A percentile compares a stretch with the other conserved stretches of the same genome.
Conservation (phyloP, 2,113 vertebrate genomes). For the Delphinapterus leucas region DNA sequence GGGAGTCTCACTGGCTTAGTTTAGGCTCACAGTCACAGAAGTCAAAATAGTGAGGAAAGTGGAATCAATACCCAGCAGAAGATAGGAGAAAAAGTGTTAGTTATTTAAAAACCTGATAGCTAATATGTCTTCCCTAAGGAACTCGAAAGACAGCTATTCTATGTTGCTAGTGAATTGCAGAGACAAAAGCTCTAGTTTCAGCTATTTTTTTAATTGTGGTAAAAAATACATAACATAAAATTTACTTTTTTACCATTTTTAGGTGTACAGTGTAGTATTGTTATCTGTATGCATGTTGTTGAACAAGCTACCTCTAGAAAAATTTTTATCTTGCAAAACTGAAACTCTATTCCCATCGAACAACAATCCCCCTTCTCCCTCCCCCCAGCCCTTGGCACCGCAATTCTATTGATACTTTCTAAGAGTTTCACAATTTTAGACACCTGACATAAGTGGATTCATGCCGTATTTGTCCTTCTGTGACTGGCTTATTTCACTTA, state of each 20-base stretch:
- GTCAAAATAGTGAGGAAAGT: not conserved
- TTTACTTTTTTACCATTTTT: not conserved
- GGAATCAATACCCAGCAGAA: not conserved
- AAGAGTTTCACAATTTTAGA: not conserved
- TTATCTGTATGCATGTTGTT: not conserved
- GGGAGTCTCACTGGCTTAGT: not conserved
- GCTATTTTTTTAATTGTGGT: not conserved
- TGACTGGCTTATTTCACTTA: not conserved
- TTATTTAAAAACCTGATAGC: not conserved
- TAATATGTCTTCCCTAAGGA: not conserved
- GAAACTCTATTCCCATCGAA: not conserved
- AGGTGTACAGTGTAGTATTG: not conserved
- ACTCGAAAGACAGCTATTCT: not conserved
- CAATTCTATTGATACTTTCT: not conserved
- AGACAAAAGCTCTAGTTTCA: constrained; percentile 1
- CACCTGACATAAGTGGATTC: not conserved
- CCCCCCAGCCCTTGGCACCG: not conserved
- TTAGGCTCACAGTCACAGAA: not conserved
- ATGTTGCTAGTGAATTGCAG: not conserved
- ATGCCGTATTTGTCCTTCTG: not conserved
- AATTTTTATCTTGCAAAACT: not conserved
- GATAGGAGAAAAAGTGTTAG: not conserved
- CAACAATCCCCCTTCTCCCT: not conserved
- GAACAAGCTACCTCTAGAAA: not conserved
- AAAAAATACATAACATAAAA: not conserved